A percentile compares a stretch with the other conserved stretches of the same genome.
phyloP scores from a whole-genome alignment of 2,888 invertebrate species.

The Criorhina ranunculi region DNA sequence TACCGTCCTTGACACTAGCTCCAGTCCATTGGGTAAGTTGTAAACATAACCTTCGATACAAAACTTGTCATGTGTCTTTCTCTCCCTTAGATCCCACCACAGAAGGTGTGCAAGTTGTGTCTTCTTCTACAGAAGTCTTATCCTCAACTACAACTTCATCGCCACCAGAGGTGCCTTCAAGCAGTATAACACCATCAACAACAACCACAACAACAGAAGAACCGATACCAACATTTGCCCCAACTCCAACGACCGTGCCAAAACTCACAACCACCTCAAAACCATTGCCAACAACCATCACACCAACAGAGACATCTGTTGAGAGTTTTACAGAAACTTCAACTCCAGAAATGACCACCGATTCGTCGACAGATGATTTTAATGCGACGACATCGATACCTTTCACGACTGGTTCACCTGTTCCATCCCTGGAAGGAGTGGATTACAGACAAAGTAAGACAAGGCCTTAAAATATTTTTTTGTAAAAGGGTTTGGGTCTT shows the following conservation, averaged over 20 bases:
- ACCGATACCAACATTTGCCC: slow-evolving; percentile 51
- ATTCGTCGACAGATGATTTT: slow-evolving; percentile 63
- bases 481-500: too few species aligned
- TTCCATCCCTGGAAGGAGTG: slow-evolving; percentile 82
- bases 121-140: slow-evolving; percentile 70
- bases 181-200: slow-evolving; percentile 69
- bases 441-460: slow-evolving; percentile 83
- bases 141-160: slow-evolving; percentile 25
- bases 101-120: slow-evolving; percentile 57
- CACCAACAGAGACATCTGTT: slow-evolving; percentile 28
- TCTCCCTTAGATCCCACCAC: slow-evolving; percentile 42
- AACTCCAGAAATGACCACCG: slow-evolving; percentile 34
- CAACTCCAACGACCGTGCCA: slow-evolving; percentile 46
- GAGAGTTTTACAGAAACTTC: slow-evolving; percentile 44
- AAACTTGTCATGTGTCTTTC: neutral
- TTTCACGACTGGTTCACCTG: slow-evolving; percentile 80
- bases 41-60: too few species aligned
- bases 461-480: too few species aligned
- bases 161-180: slow-evolving; percentile 9
- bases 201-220: slow-evolving; percentile 36
- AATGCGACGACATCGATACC: slow-evolving; percentile 68
- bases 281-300: neutral
- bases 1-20: slow-evolving; percentile 68
- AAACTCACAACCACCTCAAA: slow-evolving; percentile 11
- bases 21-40: slow-evolving; percentile 35